phyloP scores from a whole-genome alignment of 2,888 invertebrate genomes.

The Drosophila buzzatii region DNA sequence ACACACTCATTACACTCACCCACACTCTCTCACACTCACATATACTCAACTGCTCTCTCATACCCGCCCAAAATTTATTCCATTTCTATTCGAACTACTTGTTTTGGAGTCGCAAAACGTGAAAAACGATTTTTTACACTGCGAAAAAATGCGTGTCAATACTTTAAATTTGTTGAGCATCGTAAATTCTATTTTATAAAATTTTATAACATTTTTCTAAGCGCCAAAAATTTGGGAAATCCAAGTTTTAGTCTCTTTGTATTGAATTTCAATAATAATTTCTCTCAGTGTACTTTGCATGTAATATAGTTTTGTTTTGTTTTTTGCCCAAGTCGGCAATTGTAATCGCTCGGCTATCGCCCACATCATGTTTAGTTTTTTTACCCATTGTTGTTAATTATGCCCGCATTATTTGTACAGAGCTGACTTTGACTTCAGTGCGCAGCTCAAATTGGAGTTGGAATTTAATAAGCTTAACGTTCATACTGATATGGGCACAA shows the following conservation, averaged over 20 bases:
- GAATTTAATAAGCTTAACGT: slow-evolving; percentile 66
- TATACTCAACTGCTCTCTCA: neutral
- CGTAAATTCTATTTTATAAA: neutral
- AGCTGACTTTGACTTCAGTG: neutral
- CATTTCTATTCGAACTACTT: slow-evolving; percentile 15
- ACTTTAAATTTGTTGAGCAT: too few species aligned
- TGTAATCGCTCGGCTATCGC: slow-evolving; percentile 53
- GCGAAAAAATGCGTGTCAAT: neutral
- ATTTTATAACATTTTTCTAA: neutral
- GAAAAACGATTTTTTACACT: slow-evolving; percentile 4
- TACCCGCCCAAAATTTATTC: slow-evolving; percentile 6
- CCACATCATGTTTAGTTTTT: slow-evolving; percentile 41
- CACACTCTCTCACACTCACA: slow-evolving; percentile 1
- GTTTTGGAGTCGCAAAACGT: neutral
- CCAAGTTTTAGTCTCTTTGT: neutral
- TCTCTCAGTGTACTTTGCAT: slow-evolving; percentile 13
- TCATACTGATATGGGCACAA: slow-evolving; percentile 21
- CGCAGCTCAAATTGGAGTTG: slow-evolving; percentile 9
- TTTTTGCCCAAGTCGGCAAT: slow-evolving; percentile 40
- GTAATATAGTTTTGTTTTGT: neutral
- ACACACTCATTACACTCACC: neutral
- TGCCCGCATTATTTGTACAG: slow-evolving; percentile 60
- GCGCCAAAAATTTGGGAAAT: accelerated
- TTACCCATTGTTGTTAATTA: slow-evolving; percentile 56
- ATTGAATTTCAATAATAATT: neutral